Percentiles rank a stretch among this genome's conserved stretches.
Conservation (phyloP, 2,888 invertebrate genomes). For the Drosophila diplacantha region DNA sequence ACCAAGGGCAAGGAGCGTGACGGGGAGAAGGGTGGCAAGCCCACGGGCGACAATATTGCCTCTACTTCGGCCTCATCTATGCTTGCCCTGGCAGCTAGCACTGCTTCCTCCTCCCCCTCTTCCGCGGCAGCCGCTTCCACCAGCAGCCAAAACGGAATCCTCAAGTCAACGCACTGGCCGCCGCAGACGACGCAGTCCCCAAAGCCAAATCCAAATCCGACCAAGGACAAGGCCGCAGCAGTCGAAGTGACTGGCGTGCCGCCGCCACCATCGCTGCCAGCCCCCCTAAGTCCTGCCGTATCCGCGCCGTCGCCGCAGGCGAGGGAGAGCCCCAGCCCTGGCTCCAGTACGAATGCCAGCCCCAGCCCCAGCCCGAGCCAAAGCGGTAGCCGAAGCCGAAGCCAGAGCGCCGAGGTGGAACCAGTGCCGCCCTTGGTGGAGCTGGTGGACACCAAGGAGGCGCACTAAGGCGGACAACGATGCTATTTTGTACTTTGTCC, state of each 20-base stretch:
- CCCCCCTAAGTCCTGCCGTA: slow-evolving; percentile 20
- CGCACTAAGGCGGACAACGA: slow-evolving; percentile 12
- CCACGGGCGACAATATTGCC: slow-evolving; percentile 43
- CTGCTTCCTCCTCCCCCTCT: neutral
- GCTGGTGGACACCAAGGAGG: slow-evolving; percentile 39
- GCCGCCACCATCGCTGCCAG: slow-evolving; percentile 4
- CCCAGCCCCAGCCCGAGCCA: slow-evolving; percentile 6
- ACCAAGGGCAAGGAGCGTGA: slow-evolving; percentile 50
- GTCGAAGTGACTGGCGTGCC: slow-evolving; percentile 3
- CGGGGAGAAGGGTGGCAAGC: neutral
- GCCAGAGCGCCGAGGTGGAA: slow-evolving; percentile 29
- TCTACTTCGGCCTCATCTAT: slow-evolving; percentile 43
- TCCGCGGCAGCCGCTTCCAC: neutral
- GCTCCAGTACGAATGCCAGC: slow-evolving; percentile 4
- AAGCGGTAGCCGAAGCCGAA: slow-evolving; percentile 22
- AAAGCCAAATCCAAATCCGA: slow-evolving; percentile 1
- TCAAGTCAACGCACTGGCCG: slow-evolving; percentile 30
- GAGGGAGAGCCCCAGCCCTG: neutral
- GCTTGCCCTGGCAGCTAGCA: slow-evolving; percentile 9
- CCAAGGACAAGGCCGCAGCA: slow-evolving; percentile 4
- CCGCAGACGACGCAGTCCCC: slow-evolving; percentile 15
- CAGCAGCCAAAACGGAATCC: slow-evolving; percentile 12
- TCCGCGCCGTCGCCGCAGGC: neutral
- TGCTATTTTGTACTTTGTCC: slow-evolving; percentile 35
- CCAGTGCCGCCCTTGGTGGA: slow-evolving; percentile 45